phyloP scores from a whole-genome alignment of 2,797 vertebrate genomes.

The Rhynchotus rufescens region DNA sequence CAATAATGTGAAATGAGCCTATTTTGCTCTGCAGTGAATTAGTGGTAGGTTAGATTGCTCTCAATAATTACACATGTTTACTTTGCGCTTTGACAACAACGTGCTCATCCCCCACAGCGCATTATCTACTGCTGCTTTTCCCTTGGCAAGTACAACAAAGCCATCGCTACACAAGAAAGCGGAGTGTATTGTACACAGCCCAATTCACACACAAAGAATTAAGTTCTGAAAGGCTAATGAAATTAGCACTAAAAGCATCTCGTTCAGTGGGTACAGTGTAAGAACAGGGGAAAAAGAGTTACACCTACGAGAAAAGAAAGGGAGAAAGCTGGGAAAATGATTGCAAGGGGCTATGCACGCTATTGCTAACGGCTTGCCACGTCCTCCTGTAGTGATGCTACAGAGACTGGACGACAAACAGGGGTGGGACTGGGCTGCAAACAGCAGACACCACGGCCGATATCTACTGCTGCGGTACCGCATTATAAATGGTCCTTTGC shows the following conservation, averaged over 20 bases:
- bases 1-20: neutral
- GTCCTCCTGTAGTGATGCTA: neutral
- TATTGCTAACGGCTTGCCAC: neutral
- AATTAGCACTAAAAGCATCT: neutral
- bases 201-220: neutral
- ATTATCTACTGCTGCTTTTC: neutral
- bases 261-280: neutral
- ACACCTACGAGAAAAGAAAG: neutral
- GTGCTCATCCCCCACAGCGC: neutral
- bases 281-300: neutral
- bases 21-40: neutral
- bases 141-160: neutral
- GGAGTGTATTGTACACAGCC: neutral
- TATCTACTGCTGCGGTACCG: slow-evolving; percentile 62
- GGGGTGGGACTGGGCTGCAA: slow-evolving; percentile 21
- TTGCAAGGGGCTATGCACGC: neutral
- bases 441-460: slow-evolving; percentile 21
- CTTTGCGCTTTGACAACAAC: neutral
- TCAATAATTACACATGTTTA: neutral
- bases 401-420: slow-evolving; percentile 1
- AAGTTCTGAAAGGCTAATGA: neutral
- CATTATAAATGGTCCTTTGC: slow-evolving; percentile 89
- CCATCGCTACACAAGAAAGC: neutral
- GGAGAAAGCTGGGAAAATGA: neutral
- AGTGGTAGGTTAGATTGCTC: neutral